Conservation (phyloP, 1,140 invertebrate genomes). For the Trichonephila clavipes region DNA sequence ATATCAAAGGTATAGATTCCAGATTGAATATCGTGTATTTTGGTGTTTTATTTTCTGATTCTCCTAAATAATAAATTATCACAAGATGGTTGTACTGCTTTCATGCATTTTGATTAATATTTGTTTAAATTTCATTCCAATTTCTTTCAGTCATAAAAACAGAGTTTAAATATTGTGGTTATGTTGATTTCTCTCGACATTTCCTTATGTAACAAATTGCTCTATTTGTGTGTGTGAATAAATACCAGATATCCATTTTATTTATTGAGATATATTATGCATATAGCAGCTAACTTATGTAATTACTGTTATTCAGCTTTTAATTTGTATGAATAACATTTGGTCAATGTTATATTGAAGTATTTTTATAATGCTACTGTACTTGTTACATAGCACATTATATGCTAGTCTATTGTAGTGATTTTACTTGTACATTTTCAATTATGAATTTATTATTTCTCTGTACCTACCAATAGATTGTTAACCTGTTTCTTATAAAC, state of each 20-base stretch:
- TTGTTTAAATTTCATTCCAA: neutral
- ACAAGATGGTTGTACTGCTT: neutral
- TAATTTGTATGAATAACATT: neutral
- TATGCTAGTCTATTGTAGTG: conserved; percentile 64
- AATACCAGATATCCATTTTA: neutral
- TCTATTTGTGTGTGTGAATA: neutral
- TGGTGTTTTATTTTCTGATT: neutral
- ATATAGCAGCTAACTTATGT: conserved; percentile 21
- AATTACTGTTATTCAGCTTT: neutral
- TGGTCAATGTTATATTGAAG: conserved; percentile 18
- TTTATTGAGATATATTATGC: conserved; percentile 14
- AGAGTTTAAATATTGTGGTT: no score
- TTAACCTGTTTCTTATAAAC: neutral
- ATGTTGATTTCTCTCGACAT: no score
- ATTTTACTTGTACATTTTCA: conserved; percentile 49
- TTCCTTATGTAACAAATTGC: neutral
- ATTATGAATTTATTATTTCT: conserved; percentile 10
- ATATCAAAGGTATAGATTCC: neutral
- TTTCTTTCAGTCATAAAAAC: neutral
- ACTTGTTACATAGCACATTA: conserved; percentile 32
- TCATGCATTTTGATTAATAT: neutral
- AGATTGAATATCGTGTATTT: neutral
- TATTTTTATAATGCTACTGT: conserved; percentile 67
- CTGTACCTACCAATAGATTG: neutral
- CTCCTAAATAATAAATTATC: neutral